Evolutionary conservation across 2,797 vertebrate species (phyloP).

Genomic region (Pelobates cultripes): DNA sequence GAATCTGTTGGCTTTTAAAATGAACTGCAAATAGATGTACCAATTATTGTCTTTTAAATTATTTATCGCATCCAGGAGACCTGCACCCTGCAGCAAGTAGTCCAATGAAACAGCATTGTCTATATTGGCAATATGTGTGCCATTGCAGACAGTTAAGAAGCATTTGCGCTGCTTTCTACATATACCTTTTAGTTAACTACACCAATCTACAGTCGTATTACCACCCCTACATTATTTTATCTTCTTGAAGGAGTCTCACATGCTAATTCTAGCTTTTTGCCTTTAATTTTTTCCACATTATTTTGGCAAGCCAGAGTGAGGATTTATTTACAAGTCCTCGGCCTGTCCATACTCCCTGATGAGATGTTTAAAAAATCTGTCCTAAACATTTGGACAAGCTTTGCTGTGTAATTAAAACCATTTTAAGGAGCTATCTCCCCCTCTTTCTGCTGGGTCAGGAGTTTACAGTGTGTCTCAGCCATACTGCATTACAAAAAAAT

Average conservation of each 20-base stretch:
- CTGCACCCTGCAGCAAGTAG: no score
- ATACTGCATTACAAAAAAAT: not conserved
- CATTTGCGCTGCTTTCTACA: no score
- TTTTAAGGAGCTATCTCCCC: not conserved
- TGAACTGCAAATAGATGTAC: no score
- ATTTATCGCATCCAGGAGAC: no score
- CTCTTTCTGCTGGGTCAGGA: not conserved
- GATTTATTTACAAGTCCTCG: slow-evolving; percentile 19
- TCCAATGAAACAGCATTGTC: no score
- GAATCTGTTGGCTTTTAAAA: no score
- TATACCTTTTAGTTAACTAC: no score
- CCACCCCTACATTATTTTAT: not conserved
- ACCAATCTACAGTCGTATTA: not conserved
- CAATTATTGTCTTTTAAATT: no score
- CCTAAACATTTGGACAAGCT: slow-evolving; percentile 9
- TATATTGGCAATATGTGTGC: no score
- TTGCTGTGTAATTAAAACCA: slow-evolving; percentile 20
- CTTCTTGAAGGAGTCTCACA: not conserved
- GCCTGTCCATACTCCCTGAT: slow-evolving; percentile 19
- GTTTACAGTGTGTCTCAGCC: not conserved
- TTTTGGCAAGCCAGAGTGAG: not conserved
- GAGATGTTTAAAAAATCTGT: slow-evolving; percentile 11
- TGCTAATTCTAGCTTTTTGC: not conserved
- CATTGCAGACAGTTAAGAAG: no score
- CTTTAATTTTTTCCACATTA: slow-evolving; percentile 6